These are phyloP conservation scores for Eospalax fontanierii DNA, from an alignment of 2,797 vertebrate genomes.

Conservation along the genomic window DNA sequence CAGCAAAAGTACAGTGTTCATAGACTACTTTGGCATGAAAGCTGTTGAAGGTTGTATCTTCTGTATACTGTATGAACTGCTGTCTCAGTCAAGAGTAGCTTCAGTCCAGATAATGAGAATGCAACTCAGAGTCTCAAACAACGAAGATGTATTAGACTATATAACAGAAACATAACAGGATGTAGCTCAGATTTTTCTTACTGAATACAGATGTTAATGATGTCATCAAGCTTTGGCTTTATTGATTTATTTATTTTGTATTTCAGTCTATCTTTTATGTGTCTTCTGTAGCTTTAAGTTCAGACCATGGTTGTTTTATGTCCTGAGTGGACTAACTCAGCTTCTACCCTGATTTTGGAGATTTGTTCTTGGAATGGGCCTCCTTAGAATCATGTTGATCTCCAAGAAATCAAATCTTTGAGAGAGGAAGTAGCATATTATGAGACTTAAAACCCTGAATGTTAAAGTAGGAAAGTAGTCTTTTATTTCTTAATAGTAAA, in stretches of 20 bases:
- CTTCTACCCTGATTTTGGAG: slow-evolving; percentile 28
- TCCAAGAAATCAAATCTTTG: slow-evolving; percentile 42
- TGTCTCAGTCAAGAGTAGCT: no score
- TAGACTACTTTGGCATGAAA: no score
- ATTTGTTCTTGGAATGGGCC: slow-evolving; percentile 33
- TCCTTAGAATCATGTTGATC: slow-evolving; percentile 30
- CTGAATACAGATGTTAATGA: not conserved
- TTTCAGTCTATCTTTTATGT: slow-evolving; percentile 1
- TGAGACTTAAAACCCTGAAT: slow-evolving; percentile 10
- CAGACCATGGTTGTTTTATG: no score
- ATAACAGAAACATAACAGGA: slow-evolving; percentile 5
- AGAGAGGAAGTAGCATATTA: slow-evolving; percentile 44
- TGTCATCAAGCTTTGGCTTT: slow-evolving; percentile 24
- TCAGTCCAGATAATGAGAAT: no score
- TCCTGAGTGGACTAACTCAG: not conserved
- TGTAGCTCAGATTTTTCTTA: not conserved
- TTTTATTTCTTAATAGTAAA: slow-evolving; percentile 64
- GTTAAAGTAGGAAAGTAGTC: not conserved
- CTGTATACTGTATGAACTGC: no score
- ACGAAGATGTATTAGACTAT: not conserved
- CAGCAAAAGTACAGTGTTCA: no score
- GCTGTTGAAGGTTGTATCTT: no score
- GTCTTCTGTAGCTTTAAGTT: not conserved
- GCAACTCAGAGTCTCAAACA: no score
- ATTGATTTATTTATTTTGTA: not conserved